Evolutionary conservation across 2,888 invertebrate genomes (phyloP).

Genomic region (Dryococelus australis): DNA sequence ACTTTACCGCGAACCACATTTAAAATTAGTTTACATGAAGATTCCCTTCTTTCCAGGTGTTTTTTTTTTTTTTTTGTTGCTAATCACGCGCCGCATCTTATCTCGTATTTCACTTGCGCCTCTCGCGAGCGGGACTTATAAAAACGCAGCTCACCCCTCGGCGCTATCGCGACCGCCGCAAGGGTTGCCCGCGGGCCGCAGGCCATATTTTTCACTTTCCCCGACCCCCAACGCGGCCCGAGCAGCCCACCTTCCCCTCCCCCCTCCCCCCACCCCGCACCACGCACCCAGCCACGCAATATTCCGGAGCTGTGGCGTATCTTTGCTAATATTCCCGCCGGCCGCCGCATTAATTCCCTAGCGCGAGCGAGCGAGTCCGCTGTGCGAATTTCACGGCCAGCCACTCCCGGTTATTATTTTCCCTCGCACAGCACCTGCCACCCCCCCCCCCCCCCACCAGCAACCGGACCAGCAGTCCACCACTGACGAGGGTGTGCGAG

Average conservation of each 20-base stretch:
- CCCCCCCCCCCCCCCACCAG: neutral
- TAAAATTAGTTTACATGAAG: neutral
- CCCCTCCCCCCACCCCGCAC: conserved; percentile 33
- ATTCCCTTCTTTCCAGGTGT: neutral
- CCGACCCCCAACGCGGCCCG: too few species aligned
- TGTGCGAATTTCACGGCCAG: conserved; percentile 8
- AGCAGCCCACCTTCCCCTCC: conserved; percentile 18
- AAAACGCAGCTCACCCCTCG: neutral
- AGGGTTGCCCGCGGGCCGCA: conserved; percentile 13
- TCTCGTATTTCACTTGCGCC: neutral
- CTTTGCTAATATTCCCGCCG: conserved; percentile 10
- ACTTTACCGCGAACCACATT: too few species aligned
- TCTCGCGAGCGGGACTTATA: neutral
- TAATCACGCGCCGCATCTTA: neutral
- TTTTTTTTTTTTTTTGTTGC: neutral
- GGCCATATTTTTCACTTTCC: conserved; percentile 21
- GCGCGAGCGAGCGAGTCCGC: neutral
- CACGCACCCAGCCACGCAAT: too few species aligned
- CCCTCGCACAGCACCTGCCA: neutral
- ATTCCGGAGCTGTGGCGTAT: neutral
- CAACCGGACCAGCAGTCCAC: neutral
- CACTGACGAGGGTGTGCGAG: neutral
- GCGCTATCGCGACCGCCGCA: neutral
- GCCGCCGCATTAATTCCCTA: conserved; percentile 1
- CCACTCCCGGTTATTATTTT: conserved; percentile 3